phyloP scores from a whole-genome alignment of 2,113 vertebrate species.

The Felis chaus region DNA sequence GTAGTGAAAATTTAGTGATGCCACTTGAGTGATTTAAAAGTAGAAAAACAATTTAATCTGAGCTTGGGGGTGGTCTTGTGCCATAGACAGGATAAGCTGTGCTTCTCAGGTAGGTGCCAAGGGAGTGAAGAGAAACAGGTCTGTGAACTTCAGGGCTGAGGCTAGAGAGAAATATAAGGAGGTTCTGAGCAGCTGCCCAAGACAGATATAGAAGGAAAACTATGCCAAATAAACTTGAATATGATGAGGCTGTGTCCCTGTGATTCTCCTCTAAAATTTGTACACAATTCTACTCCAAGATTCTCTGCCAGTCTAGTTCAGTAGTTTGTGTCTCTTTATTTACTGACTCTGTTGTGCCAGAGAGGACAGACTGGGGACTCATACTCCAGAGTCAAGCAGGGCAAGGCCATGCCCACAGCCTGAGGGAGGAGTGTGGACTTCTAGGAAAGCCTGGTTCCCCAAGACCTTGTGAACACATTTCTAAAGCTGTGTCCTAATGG shows the following conservation, averaged over 20 bases:
- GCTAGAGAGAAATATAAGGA: neutral
- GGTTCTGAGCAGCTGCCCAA: neutral
- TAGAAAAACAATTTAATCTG: slow-evolving; percentile 3
- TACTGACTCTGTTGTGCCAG: neutral
- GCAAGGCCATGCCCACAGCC: fast-evolving
- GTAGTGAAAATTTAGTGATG: neutral
- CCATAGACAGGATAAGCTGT: neutral
- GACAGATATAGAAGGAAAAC: neutral
- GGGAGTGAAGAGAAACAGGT: neutral
- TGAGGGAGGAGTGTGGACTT: neutral
- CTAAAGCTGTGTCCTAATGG: neutral
- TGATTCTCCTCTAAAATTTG: neutral
- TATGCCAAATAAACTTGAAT: neutral
- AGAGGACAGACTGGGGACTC: neutral
- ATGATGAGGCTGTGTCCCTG: neutral
- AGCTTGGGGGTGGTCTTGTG: neutral
- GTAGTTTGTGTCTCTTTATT: neutral
- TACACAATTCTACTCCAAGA: neutral
- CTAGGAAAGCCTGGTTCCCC: neutral
- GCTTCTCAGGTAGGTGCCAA: neutral
- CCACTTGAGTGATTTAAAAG: neutral
- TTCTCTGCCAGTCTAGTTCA: neutral
- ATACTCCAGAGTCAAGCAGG: neutral
- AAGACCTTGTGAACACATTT: fast-evolving
- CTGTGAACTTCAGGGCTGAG: neutral